Conservation (phyloP, 2,888 invertebrate species). For the Nomada fucata region DNA sequence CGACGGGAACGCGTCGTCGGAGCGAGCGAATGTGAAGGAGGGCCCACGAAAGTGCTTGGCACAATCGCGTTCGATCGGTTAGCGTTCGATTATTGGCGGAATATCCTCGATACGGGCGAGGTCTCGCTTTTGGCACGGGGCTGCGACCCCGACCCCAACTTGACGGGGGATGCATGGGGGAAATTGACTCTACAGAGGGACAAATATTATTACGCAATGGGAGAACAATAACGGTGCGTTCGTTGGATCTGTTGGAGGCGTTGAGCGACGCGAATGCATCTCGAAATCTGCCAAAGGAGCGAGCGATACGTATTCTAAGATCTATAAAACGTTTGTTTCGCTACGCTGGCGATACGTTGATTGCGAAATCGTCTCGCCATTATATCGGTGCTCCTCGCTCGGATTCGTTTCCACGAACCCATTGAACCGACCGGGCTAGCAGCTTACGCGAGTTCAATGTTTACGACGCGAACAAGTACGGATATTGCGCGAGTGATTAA, state of each 20-base stretch:
- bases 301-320: background rate
- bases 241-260: too few relatives aligned
- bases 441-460: background rate
- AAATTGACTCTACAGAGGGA: conserved; percentile 14
- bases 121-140: conserved; percentile 4
- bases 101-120: background rate
- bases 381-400: background rate
- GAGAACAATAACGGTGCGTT: too few relatives aligned
- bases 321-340: background rate
- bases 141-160: conserved; percentile 2
- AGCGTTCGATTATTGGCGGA: conserved; percentile 22
- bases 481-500: conserved; percentile 22
- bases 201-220: background rate
- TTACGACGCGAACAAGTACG: conserved; percentile 13
- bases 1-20: conserved; percentile 35
- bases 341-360: background rate
- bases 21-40: conserved; percentile 36
- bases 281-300: background rate
- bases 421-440: background rate
- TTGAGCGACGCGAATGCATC: too few relatives aligned
- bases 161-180: background rate
- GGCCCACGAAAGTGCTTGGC: background rate
- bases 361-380: background rate
- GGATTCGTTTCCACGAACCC: background rate
- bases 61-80: conserved; percentile 14